Evolutionary conservation across 1,140 invertebrate genomes (phyloP), one percentile per base, ranked within the genome.

Genomic region (Ceratosolen solmsi): DNA sequence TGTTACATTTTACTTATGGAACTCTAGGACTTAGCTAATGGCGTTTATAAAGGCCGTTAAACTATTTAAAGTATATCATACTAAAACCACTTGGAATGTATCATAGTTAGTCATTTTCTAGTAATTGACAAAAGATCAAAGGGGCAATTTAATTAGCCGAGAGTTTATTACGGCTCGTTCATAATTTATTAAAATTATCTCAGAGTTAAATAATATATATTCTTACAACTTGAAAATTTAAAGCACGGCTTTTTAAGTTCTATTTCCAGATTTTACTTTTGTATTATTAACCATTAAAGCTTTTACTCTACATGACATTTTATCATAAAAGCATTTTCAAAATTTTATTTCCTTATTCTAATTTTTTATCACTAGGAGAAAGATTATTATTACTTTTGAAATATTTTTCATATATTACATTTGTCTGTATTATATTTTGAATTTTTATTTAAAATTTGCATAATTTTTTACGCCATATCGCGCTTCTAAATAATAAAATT

Each of bases 301-400:
- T 63, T 63, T 33, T 63, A 30, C 60, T 15, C 13, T 63, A 33
- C 33, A 4, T 20, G 60, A 33, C 60, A 20, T 63, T 63, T 63
- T 63, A 63, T 63, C 11, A 63, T 63, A 63, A 63, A 63, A 63
- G 60, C 60, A 63, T 63, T 63, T n/a, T 33, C 20, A 27, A 33
- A 63, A 30, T 20, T 27, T 60, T 33, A 63, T 63, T 63, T 33
- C 33, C 30, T 63, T 63, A 27, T 0, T 63, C 60, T 33, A 33
- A 25, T 63, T 33, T 17, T 33, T n/a, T n/a, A n/a, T n/a, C n/a
- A n/a, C n/a, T n/a, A n/a, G n/a, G n/a, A n/a, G n/a, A n/a, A n/a
- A n/a, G n/a, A n/a, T n/a, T n/a, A n/a, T n/a, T n/a, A n/a, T n/a
- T n/a, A n/a, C n/a, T n/a, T n/a, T n/a, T n/a, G n/a, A n/a, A n/a